Conservation (phyloP, 2,113 vertebrate species). For the Petrocephalus zakoni region DNA sequence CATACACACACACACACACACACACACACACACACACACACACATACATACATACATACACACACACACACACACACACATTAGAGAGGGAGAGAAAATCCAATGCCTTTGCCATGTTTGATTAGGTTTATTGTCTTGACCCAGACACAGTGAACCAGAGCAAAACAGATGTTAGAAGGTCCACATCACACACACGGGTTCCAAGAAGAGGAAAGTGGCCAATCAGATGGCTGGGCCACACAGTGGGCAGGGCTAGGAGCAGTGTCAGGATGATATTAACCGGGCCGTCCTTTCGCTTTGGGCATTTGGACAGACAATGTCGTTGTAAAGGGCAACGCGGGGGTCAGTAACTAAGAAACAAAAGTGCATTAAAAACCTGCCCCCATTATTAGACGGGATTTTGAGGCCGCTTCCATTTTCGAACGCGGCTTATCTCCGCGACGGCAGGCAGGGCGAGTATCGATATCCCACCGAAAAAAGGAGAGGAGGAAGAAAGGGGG, state of each 20-base stretch:
- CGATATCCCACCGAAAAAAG: not conserved
- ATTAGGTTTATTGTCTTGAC: not conserved
- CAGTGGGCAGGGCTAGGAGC: not conserved
- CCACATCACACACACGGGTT: not conserved
- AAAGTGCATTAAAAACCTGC: not conserved
- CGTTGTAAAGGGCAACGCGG: not conserved
- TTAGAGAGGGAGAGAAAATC: no score
- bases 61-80: no score
- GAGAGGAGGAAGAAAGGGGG: not conserved
- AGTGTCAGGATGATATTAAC: not conserved
- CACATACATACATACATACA: no score
- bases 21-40: no score
- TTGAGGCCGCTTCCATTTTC: conserved; percentile 6
- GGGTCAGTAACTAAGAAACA: not conserved
- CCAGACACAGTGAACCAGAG: not conserved
- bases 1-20: no score
- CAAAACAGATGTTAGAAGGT: not conserved
- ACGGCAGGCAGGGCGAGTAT: not conserved
- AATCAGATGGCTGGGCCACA: not conserved
- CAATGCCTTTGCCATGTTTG: not conserved
- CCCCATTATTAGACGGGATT: not conserved
- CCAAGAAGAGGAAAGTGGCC: not conserved
- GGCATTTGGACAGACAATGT: not conserved
- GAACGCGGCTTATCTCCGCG: not conserved
- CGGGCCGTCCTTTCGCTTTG: not conserved